phyloP scores from a whole-genome alignment of 2,797 vertebrate species.

The Atherinosoma microstoma region DNA sequence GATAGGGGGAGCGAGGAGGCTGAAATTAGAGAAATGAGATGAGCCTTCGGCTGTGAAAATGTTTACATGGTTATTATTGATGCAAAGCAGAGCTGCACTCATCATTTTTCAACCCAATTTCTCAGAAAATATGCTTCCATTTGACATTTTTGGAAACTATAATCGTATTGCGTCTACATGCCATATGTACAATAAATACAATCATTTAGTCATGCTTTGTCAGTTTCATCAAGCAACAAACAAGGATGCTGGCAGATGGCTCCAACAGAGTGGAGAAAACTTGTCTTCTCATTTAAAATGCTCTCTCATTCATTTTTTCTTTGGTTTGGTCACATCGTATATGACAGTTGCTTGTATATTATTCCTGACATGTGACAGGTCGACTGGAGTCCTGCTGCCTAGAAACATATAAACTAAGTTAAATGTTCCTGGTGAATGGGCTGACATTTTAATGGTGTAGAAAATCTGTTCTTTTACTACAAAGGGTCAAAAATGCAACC shows the following conservation, averaged over 20 bases:
- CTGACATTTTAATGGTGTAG: no score
- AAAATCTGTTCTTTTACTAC: no score
- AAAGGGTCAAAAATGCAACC: no score
- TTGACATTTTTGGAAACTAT: not conserved
- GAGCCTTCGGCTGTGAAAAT: not conserved
- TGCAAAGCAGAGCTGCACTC: not conserved
- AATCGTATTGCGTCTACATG: not conserved
- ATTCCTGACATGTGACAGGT: not conserved
- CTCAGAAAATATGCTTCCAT: not conserved
- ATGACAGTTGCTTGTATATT: not conserved
- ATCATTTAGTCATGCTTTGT: not conserved
- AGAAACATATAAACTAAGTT: no score
- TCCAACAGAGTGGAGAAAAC: not conserved
- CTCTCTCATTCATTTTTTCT: no score
- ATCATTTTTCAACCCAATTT: not conserved
- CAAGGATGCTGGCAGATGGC: not conserved
- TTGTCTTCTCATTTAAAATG: not conserved
- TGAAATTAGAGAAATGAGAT: not conserved
- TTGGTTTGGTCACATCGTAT: no score
- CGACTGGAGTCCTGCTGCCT: no score
- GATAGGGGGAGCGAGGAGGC: not conserved
- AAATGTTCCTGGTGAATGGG: no score
- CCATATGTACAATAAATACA: not conserved
- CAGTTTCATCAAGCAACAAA: no score
- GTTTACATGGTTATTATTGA: not conserved